Evolutionary conservation across 2,888 invertebrate species (phyloP), one percentile per base, ranked within the genome.

Genomic region (Heterodera filipjevi): DNA sequence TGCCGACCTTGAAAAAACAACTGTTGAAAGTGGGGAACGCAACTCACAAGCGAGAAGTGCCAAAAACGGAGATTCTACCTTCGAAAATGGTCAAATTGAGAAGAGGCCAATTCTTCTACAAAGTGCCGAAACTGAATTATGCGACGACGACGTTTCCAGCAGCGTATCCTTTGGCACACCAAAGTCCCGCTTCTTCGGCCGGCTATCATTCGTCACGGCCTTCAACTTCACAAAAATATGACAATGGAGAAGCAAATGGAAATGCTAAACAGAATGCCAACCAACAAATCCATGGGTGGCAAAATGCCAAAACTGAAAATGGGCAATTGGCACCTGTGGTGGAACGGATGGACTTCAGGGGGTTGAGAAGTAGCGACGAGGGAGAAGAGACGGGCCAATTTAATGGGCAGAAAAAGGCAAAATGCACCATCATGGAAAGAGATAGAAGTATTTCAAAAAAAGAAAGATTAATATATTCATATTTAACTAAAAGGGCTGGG

Each of bases 341-440:
- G n/a, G 44, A 66, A 75, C 75, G 44, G 19, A 75, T 75, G 75
- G 75, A 75, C 32, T 75, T 75, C 59, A 27, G 75, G 5, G 68
- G 75, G 33, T 44, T 75, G 30, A 32, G 68, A 27, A 68, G 68
- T 22, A 64, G 64, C 33, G 75, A 75, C 3, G 75, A 75, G 8
- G 74, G 35, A 3, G 46, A 53, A 3, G 32, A 75, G 27, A 14
- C 6, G 16, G 59, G 27, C n/a, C 19, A 53, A 22, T 33, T 33
- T 2, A 35, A 33, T 68, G 68, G 12, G 68, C 1, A n/a, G 19
- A 32, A 68, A 68, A 32, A 33, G 68, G 33, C 35, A 32, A 68
- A 68, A 35, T n/a, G 8, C 16, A 19, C 68, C 33, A 8, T 32
- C 30, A 35, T 75, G 75, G 75, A 75, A 6, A 10, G 75, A 75